Conservation (phyloP, 2,113 vertebrate genomes). For the Protobothrops mucrosquamatus region DNA sequence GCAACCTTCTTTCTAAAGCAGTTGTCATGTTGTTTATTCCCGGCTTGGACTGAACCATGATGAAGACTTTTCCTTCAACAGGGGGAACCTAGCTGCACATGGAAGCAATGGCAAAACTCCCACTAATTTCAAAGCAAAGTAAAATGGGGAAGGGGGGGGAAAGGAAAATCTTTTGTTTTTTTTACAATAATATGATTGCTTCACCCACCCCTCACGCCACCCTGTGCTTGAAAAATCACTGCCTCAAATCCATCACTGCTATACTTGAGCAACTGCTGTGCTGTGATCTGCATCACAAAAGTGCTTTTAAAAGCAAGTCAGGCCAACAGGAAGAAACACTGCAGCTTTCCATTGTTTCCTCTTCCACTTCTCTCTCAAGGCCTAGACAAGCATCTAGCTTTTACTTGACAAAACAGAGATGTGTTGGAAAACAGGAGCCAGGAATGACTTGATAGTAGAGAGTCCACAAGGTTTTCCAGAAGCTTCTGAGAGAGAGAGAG, state of each 20-base stretch:
- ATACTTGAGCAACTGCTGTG: background rate
- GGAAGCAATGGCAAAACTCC: background rate
- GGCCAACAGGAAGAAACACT: background rate
- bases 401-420: background rate
- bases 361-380: conserved; percentile 3
- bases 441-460: background rate
- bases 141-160: background rate
- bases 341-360: background rate
- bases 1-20: no score
- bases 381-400: background rate
- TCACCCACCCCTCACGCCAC: background rate
- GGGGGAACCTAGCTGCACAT: background rate
- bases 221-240: background rate
- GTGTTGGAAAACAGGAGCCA: background rate
- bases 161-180: background rate
- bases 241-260: background rate
- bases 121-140: background rate
- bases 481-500: background rate
- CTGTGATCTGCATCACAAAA: background rate
- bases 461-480: background rate
- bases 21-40: no score
- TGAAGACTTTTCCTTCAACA: no score
- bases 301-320: background rate
- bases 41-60: no score
- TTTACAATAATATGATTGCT: background rate